Evolutionary conservation across 2,797 vertebrate genomes (phyloP), one percentile per base, ranked within the genome.

Genomic region (Vultur gryphus): DNA sequence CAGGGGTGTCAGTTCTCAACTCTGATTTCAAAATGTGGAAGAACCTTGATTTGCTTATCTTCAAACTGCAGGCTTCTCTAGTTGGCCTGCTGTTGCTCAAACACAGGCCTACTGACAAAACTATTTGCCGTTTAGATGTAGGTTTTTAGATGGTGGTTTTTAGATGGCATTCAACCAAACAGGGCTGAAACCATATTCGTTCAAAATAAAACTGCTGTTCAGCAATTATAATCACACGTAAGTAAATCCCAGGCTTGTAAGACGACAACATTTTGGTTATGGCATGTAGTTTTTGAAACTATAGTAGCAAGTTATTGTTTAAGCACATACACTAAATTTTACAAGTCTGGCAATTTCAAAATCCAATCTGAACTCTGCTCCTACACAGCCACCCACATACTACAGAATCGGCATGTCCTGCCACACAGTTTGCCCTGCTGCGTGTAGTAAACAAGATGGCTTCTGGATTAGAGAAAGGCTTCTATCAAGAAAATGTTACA

Each of bases 21-120:
- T 80, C 0, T 0, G 84, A 95, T 93, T 96, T 92, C 64, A 71
- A 82, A 90, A 71, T 0, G 2, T 13, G 19, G 49, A 61, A 94
- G 9, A 92, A 33, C 52, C 71, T 51, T 84, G 54, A 80, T 90
- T 90, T 81, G 51, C 84, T 90, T 94, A 93, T 94, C 89, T 95
- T 83, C 64, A 85, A 70, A 51, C 24, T 78, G 66, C 92, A 96
- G 62, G 39, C 54, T 78, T 87, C 51, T 57, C 71, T 73, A 54
- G 26, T 7, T 79, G 82, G 66, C 58, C 55, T 75, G 54, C 39
- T 79, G 29, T 43, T 92, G 69, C 44, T 84, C 61, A 58, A 76
- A 70, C 18, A 54, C 23, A 41, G 20, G 51, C 13, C 55, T 70
- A 78, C 46, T 73, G 55, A 77, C 25, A 73, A 93, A 95, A 57